Evolutionary conservation across 2,888 invertebrate species (phyloP), one percentile per base, ranked within the genome.

Genomic region (Cephus rjabovi): DNA sequence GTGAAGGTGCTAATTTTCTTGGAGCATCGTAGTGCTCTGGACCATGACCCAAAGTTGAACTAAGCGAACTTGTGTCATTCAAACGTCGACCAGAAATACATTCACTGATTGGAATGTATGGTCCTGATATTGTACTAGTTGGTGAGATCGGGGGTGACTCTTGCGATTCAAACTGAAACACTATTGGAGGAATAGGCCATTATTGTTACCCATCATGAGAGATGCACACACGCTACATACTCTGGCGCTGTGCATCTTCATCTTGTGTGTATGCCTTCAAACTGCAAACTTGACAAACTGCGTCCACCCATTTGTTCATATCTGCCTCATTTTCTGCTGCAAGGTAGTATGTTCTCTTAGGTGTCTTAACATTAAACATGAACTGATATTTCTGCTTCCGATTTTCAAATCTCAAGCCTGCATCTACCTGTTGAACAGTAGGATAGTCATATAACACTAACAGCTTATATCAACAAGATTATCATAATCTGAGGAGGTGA

Each of bases 291-390:
- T 96, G 95, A 91, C 98, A 98, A 84, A 99, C 96, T 80, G 96
- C 97, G 88, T 97, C 96, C 12, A 98, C 98, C 99, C 99, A 99
- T 90, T 96, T 96, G 86, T 96, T 96, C 98, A 99, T 98, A 87
- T 98, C 98, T 74, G 94, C 94, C 90, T 98, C 98, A 56, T 96
- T 96, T 86, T 98, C 98, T 0, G 98, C 98, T 79, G 98, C 98
- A 84, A 99, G 93, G 91, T 97, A 98, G 91, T 98, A 99, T 56
- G 96, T 96, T 85, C 98, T 94, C 83, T 96, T 96, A 68, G 97
- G 96, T 76, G 98, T 98, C 90, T 96, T 96, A 69, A 98, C 96
- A 86, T 97, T 97, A 90, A 98, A 98, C 93, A 98, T 97, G 89
- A 95, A 95, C 88, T 96, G 95, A 87, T 96, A 95, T 87, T 96